Percentiles rank a stretch among this genome's conserved stretches.
Evolutionary conservation across 2,888 invertebrate genomes (phyloP).

Genomic region (Diarsia rubi): DNA sequence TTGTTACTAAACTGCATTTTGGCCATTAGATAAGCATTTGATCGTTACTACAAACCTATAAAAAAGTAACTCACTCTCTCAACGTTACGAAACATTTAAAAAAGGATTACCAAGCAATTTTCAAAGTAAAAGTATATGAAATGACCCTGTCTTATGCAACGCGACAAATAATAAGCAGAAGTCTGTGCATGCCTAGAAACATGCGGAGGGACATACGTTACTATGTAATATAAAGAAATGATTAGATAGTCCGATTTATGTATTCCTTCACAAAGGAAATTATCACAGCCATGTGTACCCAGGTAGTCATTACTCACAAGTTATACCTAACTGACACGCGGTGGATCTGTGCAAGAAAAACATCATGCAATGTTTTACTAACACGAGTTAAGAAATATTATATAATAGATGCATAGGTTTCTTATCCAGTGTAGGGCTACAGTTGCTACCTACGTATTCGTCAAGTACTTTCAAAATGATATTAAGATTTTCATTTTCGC

Average conservation of each 20-base stretch:
- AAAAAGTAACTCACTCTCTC: constrained; percentile 8
- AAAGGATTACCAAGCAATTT: constrained; percentile 36
- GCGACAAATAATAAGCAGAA: constrained; percentile 5
- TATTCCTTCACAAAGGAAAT: constrained; percentile 41
- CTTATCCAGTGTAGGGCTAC: neutral
- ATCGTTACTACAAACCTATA: neutral
- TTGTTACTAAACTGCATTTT: neutral
- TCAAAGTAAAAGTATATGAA: constrained; percentile 21
- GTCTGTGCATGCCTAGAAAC: neutral
- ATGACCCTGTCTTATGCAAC: constrained; percentile 37
- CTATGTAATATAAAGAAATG: constrained; percentile 23
- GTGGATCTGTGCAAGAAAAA: constrained; percentile 34
- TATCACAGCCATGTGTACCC: constrained; percentile 12
- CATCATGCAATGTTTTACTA: constrained; percentile 17
- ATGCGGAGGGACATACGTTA: constrained; percentile 14
- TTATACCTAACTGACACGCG: constrained; percentile 24
- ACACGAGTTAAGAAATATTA: neutral
- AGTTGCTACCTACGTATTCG: neutral
- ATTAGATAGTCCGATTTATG: constrained; percentile 43
- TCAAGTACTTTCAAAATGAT: neutral
- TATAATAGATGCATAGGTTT: constrained; percentile 1
- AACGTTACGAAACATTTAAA: constrained; percentile 30
- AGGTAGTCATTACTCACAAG: constrained; percentile 14
- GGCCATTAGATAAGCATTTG: constrained; percentile 6
- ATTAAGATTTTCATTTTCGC: neutral